A percentile compares a stretch with the other conserved stretches of the same genome.
These are phyloP conservation scores for Dryas iulia DNA, from an alignment of 1,140 invertebrate genomes.

Conservation along the genomic window DNA sequence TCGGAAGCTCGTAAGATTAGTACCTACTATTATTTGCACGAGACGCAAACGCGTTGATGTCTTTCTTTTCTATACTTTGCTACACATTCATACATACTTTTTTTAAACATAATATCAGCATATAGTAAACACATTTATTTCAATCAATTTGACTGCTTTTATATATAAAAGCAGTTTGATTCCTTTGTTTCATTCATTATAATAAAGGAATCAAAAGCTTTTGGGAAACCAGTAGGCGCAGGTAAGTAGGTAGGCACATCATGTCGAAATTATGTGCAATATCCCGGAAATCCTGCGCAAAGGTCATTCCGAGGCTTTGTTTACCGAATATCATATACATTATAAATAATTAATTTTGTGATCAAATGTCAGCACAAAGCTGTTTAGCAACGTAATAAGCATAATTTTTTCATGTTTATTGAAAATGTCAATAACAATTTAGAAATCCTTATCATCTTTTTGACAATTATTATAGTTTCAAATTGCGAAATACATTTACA, in stretches of 20 bases:
- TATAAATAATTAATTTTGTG: background rate
- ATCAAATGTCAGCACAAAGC: background rate
- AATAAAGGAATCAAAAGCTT: no score
- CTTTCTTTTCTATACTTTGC: slow-evolving; percentile 11
- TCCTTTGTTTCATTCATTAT: no score
- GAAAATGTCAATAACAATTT: background rate
- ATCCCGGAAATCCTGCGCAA: slow-evolving; percentile 71
- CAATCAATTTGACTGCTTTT: no score
- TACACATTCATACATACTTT: background rate
- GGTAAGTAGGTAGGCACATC: background rate
- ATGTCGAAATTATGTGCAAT: slow-evolving; percentile 27
- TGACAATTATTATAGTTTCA: background rate
- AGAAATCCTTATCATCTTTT: background rate
- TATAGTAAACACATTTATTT: no score
- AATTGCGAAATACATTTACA: background rate
- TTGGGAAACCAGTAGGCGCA: no score
- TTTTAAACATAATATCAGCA: no score
- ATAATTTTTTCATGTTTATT: background rate
- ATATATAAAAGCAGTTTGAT: no score
- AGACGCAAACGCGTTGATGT: slow-evolving; percentile 36
- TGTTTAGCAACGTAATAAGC: background rate
- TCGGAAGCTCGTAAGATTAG: background rate
- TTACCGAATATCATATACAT: slow-evolving; percentile 8
- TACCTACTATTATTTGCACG: background rate
- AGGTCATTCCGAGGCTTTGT: slow-evolving; percentile 61